phyloP scores from a whole-genome alignment of 2,113 vertebrate genomes.

The Catharus minimus region DNA sequence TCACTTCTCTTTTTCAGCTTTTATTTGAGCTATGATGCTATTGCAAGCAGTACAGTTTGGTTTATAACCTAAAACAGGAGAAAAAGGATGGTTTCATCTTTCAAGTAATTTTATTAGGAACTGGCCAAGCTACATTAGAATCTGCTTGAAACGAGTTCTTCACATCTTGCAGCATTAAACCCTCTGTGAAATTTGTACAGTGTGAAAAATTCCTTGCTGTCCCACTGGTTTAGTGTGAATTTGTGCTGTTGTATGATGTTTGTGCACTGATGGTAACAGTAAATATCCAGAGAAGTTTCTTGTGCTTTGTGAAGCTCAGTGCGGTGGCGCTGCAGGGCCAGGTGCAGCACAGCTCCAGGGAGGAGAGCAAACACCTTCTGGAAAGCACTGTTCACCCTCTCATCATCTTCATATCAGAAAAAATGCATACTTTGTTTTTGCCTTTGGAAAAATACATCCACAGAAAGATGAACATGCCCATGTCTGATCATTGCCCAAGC shows the following conservation, averaged over 20 bases:
- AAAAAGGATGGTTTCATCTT: background rate
- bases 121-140: background rate
- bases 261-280: background rate
- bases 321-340: rapidly evolving
- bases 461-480: background rate
- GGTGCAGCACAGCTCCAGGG: rapidly evolving
- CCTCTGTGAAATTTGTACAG: background rate
- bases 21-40: background rate
- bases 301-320: background rate
- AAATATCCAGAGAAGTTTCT: background rate
- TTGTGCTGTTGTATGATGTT: background rate
- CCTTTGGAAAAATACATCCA: background rate
- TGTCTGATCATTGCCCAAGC: background rate
- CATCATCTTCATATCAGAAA: background rate
- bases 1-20: background rate
- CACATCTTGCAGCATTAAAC: background rate
- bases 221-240: background rate
- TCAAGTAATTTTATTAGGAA: background rate
- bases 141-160: background rate
- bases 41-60: background rate
- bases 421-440: background rate
- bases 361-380: background rate
- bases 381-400: background rate
- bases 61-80: background rate
- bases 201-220: background rate